Evolutionary conservation across 2,113 vertebrate genomes (phyloP).

Genomic region (Chascanopsetta lugubris): DNA sequence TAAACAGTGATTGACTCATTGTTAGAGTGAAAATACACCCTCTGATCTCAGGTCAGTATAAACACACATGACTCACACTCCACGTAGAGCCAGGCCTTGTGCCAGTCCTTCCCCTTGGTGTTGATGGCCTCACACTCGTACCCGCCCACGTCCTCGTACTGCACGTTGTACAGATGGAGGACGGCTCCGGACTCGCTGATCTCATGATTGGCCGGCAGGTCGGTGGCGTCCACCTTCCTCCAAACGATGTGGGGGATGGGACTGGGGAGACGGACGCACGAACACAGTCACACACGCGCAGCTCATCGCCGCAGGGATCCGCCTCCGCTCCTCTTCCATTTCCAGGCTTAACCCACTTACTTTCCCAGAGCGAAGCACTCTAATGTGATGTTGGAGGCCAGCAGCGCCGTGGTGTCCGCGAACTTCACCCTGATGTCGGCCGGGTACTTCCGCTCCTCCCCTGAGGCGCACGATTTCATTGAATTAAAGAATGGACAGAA

Average conservation of each 20-base stretch:
- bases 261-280: conserved; percentile 67
- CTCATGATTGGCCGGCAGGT: conserved; percentile 90
- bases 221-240: conserved; percentile 89
- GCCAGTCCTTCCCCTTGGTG: conserved; percentile 92
- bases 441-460: conserved; percentile 88
- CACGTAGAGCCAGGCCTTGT: conserved; percentile 91
- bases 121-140: conserved; percentile 98
- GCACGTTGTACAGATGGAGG: conserved; percentile 94
- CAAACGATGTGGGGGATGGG: conserved; percentile 95
- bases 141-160: conserved; percentile 92
- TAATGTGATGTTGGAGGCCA: conserved; percentile 92
- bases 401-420: conserved; percentile 87
- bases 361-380: conserved; percentile 99
- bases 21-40: no score
- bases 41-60: neutral
- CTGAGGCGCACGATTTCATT: conserved; percentile 62
- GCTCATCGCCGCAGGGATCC: neutral
- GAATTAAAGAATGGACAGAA: neutral
- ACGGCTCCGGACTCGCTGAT: conserved; percentile 91
- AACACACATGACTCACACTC: conserved; percentile 83
- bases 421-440: conserved; percentile 94
- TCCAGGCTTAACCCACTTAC: conserved; percentile 79
- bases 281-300: no score
- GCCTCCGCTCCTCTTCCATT: no score
- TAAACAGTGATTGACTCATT: no score